Conservation (phyloP, 2,113 vertebrate species). For the Procavia capensis region DNA sequence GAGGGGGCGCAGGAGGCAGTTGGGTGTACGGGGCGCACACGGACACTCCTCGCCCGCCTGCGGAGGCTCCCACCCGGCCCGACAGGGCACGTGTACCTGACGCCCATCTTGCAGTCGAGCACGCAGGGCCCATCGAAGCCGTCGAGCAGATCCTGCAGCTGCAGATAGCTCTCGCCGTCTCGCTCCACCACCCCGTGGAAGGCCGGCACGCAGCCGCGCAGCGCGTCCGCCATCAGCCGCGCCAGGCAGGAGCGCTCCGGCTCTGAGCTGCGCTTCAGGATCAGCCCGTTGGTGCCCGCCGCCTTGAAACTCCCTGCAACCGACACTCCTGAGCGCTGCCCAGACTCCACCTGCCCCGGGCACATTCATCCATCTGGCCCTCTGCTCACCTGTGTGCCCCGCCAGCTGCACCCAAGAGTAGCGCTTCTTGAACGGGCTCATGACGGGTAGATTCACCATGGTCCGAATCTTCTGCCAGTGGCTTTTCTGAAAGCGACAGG, state of each 20-base stretch:
- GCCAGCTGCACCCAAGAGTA: slow-evolving; percentile 97
- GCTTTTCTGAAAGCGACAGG: slow-evolving; percentile 79
- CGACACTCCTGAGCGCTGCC: slow-evolving; percentile 30
- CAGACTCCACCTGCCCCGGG: neutral
- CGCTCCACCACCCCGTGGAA: slow-evolving; percentile 95
- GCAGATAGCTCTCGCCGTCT: slow-evolving; percentile 95
- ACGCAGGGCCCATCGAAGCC: slow-evolving; percentile 95
- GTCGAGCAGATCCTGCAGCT: slow-evolving; percentile 94
- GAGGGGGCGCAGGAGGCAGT: neutral
- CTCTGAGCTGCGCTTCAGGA: slow-evolving; percentile 96
- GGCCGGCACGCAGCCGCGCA: slow-evolving; percentile 91
- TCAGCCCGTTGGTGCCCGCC: slow-evolving; percentile 94
- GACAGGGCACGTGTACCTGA: slow-evolving; percentile 88
- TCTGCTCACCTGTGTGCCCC: slow-evolving; percentile 94
- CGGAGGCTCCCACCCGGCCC: neutral
- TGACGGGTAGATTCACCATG: slow-evolving; percentile 94
- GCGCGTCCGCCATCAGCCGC: slow-evolving; percentile 89
- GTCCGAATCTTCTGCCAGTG: slow-evolving; percentile 97
- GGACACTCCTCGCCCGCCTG: rapidly evolving
- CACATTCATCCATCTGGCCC: neutral
- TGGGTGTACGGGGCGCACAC: neutral
- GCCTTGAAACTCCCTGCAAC: slow-evolving; percentile 96
- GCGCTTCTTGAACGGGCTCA: slow-evolving; percentile 93
- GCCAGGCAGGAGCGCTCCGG: slow-evolving; percentile 95
- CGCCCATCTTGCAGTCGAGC: slow-evolving; percentile 99